Conservation (phyloP, 2,888 invertebrate genomes). For the Ichneumon xanthorius region DNA sequence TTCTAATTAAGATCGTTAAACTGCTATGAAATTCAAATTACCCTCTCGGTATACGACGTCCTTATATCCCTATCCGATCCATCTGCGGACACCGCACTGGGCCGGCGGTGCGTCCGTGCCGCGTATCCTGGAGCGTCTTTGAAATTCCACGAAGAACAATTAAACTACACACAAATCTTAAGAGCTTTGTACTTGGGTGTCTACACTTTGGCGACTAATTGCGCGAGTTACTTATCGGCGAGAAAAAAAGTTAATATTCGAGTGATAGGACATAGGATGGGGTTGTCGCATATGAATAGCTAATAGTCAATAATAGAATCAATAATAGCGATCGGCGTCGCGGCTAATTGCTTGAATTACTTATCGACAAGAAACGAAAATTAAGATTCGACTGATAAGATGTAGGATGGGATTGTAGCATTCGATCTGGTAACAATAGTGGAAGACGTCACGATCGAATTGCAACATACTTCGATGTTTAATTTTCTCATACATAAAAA, state of each 20-base stretch:
- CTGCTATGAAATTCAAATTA: conserved; percentile 84
- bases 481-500: not conserved
- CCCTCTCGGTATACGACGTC: conserved; percentile 77
- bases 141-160: conserved; percentile 46
- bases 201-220: not conserved
- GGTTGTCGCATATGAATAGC: no score
- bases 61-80: conserved; percentile 75
- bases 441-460: no score
- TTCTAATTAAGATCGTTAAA: conserved; percentile 84
- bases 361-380: not conserved
- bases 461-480: no score
- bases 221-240: not conserved
- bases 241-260: not conserved
- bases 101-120: not conserved
- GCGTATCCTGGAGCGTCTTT: conserved; percentile 26
- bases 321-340: no score
- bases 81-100: conserved; percentile 71
- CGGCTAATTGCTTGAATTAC: not conserved
- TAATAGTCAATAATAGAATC: no score
- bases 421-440: no score
- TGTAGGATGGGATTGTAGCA: no score
- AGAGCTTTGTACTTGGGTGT: not conserved
- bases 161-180: conserved; percentile 22
- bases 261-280: no score
- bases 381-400: no score